phyloP scores from a whole-genome alignment of 2,888 invertebrate genomes.

The Halictus quadricinctus region DNA sequence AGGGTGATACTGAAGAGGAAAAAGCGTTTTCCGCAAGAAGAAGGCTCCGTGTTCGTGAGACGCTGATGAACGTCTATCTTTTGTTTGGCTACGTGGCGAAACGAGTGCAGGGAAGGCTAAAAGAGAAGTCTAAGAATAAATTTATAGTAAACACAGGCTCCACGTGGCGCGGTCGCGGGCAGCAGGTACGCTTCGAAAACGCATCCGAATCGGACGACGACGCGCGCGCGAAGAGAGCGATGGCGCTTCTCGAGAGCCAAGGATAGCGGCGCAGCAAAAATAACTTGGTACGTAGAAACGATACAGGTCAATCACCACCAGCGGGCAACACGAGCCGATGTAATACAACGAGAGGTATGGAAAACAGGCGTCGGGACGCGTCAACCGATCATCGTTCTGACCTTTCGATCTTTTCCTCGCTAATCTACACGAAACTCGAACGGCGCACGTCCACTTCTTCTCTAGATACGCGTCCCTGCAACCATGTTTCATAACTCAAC shows the following conservation, averaged over 20 bases:
- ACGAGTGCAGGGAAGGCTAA: not conserved
- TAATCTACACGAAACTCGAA: constrained; percentile 29
- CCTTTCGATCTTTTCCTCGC: constrained; percentile 39
- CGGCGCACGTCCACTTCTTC: not conserved
- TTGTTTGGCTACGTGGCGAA: not conserved
- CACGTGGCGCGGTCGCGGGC: constrained; percentile 10
- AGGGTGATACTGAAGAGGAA: not conserved
- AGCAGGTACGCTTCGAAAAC: constrained; percentile 9
- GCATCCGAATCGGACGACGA: constrained; percentile 11
- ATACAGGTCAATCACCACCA: constrained; percentile 45
- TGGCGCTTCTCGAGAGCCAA: constrained; percentile 22
- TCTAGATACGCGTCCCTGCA: not conserved
- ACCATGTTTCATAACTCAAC: constrained; percentile 2
- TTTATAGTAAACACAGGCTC: not conserved
- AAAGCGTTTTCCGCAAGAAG: not conserved
- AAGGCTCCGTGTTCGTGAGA: not conserved
- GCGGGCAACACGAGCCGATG: constrained; percentile 7
- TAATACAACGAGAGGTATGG: constrained; percentile 52
- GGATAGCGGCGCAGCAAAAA: constrained; percentile 45
- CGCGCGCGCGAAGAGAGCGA: constrained; percentile 1
- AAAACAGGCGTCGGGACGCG: constrained; percentile 53
- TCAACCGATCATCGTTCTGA: constrained; percentile 59
- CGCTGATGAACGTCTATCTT: not conserved
- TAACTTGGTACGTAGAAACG: constrained; percentile 46
- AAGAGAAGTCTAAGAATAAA: constrained; percentile 7